A percentile compares a stretch with the other conserved stretches of the same genome.
phyloP scores from a whole-genome alignment of 2,888 invertebrate genomes.

The Hyles lineata region DNA sequence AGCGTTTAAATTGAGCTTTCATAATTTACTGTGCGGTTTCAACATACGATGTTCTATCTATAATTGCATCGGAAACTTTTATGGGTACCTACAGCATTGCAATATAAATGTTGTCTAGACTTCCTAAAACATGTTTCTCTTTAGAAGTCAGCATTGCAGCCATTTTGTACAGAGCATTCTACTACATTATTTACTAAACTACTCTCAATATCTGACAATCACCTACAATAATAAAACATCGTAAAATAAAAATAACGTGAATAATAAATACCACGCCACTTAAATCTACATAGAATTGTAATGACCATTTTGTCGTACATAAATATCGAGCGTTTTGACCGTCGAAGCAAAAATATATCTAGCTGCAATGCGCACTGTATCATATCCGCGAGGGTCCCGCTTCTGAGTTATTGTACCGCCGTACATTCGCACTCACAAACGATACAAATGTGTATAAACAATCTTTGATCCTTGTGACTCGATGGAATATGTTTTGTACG shows the following conservation, averaged over 20 bases:
- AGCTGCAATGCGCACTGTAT: constrained; percentile 60
- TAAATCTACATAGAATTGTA: constrained; percentile 7
- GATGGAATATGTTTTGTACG: not conserved
- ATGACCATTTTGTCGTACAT: constrained; percentile 25
- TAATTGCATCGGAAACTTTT: constrained; percentile 29
- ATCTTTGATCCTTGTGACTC: not conserved
- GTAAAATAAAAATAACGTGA: not conserved
- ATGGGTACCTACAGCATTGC: constrained; percentile 19
- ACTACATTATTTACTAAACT: too few species aligned
- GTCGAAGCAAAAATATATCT: constrained; percentile 51
- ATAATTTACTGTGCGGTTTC: constrained; percentile 38
- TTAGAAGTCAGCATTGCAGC: not conserved
- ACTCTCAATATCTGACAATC: too few species aligned
- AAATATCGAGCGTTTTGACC: constrained; percentile 26
- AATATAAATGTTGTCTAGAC: not conserved
- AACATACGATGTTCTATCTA: constrained; percentile 30
- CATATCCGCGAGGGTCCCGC: constrained; percentile 56
- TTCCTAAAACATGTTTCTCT: not conserved
- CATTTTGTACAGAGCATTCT: not conserved
- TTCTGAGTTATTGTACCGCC: constrained; percentile 56
- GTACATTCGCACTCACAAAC: constrained; percentile 48
- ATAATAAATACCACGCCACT: not conserved
- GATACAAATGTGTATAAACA: not conserved
- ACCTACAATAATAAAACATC: too few species aligned
- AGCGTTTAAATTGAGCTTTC: constrained; percentile 32